Conservation (phyloP, 1,140 invertebrate genomes). For the Oreohelix idahoensis region DNA sequence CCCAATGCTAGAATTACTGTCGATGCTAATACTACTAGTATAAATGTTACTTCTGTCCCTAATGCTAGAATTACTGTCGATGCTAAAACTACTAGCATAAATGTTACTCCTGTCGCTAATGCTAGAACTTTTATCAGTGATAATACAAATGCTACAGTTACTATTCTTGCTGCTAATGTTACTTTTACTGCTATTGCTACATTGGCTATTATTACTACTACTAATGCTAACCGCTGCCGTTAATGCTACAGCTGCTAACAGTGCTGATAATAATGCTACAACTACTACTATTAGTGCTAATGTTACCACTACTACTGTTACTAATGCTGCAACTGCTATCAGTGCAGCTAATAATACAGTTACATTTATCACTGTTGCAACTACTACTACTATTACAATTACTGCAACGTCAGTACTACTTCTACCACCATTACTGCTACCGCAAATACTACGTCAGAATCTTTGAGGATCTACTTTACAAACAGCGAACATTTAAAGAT, state of each 20-base stretch:
- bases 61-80: conserved; percentile 5
- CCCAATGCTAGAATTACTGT: background rate
- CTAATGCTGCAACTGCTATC: background rate
- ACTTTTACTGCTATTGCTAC: conserved; percentile 18
- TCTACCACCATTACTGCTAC: background rate
- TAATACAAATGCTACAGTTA: conserved; percentile 19
- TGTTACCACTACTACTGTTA: background rate
- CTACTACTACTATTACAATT: conserved; percentile 15
- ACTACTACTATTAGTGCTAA: conserved; percentile 3
- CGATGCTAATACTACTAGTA: conserved; percentile 13
- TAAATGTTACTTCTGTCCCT: conserved; percentile 1
- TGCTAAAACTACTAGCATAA: background rate
- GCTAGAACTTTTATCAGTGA: background rate
- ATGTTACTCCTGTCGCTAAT: background rate
- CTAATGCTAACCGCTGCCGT: conserved; percentile 11
- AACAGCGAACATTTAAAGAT: too few species aligned
- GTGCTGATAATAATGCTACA: conserved; percentile 21
- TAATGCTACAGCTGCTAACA: conserved; percentile 15
- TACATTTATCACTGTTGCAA: background rate
- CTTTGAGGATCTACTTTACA: too few species aligned
- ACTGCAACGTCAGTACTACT: background rate
- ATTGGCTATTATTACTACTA: conserved; percentile 2
- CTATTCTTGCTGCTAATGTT: conserved; percentile 17
- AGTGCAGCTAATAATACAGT: conserved; percentile 12
- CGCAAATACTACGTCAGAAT: too few species aligned